Percentiles rank a stretch among this genome's conserved stretches.
Conservation (phyloP, 2,113 vertebrate genomes). For the Anoura caudifer region DNA sequence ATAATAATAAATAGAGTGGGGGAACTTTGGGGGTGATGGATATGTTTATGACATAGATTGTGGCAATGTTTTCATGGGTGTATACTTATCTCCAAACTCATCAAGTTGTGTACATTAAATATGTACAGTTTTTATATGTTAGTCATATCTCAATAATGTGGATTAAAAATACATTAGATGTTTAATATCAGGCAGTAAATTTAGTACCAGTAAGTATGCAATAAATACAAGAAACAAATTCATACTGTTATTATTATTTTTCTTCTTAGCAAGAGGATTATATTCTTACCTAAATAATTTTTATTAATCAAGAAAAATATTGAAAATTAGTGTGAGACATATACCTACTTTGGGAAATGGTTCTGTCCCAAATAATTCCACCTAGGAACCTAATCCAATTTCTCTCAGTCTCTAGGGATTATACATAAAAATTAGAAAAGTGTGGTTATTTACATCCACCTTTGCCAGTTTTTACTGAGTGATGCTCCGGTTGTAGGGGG, state of each 20-base stretch:
- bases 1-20: background rate
- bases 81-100: background rate
- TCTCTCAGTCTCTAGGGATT: background rate
- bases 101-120: background rate
- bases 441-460: background rate
- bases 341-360: background rate
- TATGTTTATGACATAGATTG: background rate
- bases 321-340: background rate
- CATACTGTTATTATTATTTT: background rate
- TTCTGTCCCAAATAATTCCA: background rate
- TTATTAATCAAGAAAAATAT: background rate
- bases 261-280: background rate
- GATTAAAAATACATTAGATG: background rate
- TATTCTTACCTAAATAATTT: background rate
- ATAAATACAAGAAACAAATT: background rate
- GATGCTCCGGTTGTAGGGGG: background rate
- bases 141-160: background rate
- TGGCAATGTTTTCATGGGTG: background rate
- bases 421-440: background rate
- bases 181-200: background rate
- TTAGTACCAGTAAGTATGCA: background rate
- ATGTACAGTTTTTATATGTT: background rate
- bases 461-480: background rate
- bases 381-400: background rate
- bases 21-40: background rate